These are phyloP conservation scores for Parochlus steinenii DNA, from an alignment of 2,888 invertebrate species.

Conservation along the genomic window DNA sequence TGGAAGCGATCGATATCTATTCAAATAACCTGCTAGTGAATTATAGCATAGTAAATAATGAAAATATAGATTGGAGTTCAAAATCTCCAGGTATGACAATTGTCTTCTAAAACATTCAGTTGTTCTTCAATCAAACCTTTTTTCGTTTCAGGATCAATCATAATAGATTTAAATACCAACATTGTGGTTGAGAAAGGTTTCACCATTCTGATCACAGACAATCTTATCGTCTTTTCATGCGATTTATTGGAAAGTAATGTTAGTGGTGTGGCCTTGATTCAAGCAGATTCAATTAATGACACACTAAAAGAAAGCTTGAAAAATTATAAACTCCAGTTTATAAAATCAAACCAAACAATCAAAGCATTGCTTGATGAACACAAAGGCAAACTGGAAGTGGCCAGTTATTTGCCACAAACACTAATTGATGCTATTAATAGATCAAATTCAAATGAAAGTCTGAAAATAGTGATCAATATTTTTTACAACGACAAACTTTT, in stretches of 20 bases:
- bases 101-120: too few relatives aligned
- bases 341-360: slow-evolving; percentile 30
- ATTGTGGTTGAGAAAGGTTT: slow-evolving; percentile 16
- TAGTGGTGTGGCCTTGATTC: slow-evolving; percentile 21
- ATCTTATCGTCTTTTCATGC: slow-evolving; percentile 22
- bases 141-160: slow-evolving; percentile 19
- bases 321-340: slow-evolving; percentile 19
- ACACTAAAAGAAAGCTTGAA: slow-evolving; percentile 11
- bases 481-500: slow-evolving; percentile 38
- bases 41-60: too few relatives aligned
- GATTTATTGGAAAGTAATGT: slow-evolving; percentile 23
- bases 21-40: slow-evolving; percentile 30
- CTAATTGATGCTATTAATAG: slow-evolving; percentile 28
- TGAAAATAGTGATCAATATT: slow-evolving; percentile 34
- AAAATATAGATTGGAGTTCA: too few relatives aligned
- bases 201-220: slow-evolving; percentile 20
- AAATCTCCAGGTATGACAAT: too few relatives aligned
- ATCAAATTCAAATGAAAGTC: slow-evolving; percentile 14
- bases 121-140: too few relatives aligned
- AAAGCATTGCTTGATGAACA: slow-evolving; percentile 32
- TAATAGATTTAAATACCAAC: slow-evolving; percentile 11
- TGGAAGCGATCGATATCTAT: slow-evolving; percentile 40
- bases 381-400: slow-evolving; percentile 35
- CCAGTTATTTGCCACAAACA: slow-evolving; percentile 34
- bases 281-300: slow-evolving; percentile 15